Base-by-base conservation (phyloP, 2,797 vertebrate species). In the Lagorchestes hirsutus region DNA sequence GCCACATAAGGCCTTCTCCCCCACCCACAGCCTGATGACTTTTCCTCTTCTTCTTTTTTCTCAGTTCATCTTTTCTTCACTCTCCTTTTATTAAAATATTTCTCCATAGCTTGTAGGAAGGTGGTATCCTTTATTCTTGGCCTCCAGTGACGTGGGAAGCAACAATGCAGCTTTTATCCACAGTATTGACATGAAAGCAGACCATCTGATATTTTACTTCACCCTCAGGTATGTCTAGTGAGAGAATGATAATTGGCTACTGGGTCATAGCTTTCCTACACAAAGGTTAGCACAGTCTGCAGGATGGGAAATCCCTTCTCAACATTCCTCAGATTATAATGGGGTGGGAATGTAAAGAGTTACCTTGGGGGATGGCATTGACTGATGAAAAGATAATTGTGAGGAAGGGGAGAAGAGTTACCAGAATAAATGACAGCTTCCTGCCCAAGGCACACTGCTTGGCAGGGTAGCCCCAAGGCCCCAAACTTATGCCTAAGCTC, bases 11-110 rank as follows among this genome's bases (percentile, higher is more conserved):
- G 12, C 18, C n/a, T 74, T 74, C 67, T 74, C n/a, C n/a, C n/a
- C 6, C 10, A 8, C 18, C n/a, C 8, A 6, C 67, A 74, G 0
- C 2, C n/a, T 6, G 0, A 1, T 40, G 8, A 40, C 18, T 74
- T 74, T 22, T 6, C 5, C n/a, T 40, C 67, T 74, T 6, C n/a
- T 74, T 40, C 18, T 3, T 31, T 62, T 16, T 74, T 74, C 18
- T 40, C 8, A 40, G 67, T 18, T 74, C 67, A 74, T 40, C n/a
- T 6, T 40, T 74, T 40, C 67, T 2, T 74, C 16, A n/a, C 16
- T 22, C 8, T 74, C 67, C 16, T 74, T 74, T 74, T 40, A 40
- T n/a, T 40, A 40, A 74, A 22, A 40, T 11, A 74, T 74, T 74
- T 74, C 67, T 74, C 16, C 34, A 40, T 2, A 74, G 67, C n/a